Base-by-base conservation (phyloP, 30 jellyfish, hydroid and myxozoan genomes). In the Aurelia aurita region DNA sequence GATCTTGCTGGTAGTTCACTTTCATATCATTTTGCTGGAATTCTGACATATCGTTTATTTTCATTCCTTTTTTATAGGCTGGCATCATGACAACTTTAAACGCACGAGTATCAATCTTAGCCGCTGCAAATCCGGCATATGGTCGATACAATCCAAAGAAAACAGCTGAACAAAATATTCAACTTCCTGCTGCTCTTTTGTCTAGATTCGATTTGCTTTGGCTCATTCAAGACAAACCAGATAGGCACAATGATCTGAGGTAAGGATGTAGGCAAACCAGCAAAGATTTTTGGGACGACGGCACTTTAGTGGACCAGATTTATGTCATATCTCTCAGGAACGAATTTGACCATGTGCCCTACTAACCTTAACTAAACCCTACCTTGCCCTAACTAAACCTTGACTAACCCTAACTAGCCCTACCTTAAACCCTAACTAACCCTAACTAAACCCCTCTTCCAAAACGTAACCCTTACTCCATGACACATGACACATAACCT, bases 41-140 rank as follows among this genome's bases (percentile, higher is more conserved):
- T 39, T 6, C 51, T 5, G 15, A 1, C 16, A 3, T 14, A 39
- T 39, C 51, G 1, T 9, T 39, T 9, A 39, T 8, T 31, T 31
- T 0, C 43, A 3, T 31, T 31, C 46, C 6, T 14, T 54, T 68
- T 29, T 34, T 10, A 12, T 34, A 95, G 99, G 99, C 99, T 68
- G 99, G 99, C 35, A 96, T 96, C 22, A 85, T 92, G 95, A 96
- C 99, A 4, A 96, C 99, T n/a, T 74, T 96, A 57, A 96, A 96
- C 79, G 99, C 99, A 20, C 92, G 99, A 43, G 99, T 96, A 0
- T 96, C 99, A 46, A 96, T 96, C 21, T 75, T 96, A 79, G 99
- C 99, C 7, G 99, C 99, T 82, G 99, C 99, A 49, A 96, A 96
- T 53, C 99, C 99, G 5, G 99, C 98, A 13, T 96, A 67, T 71